phyloP scores from a whole-genome alignment of 1,140 invertebrate genomes.

The Uloborus diversus region DNA sequence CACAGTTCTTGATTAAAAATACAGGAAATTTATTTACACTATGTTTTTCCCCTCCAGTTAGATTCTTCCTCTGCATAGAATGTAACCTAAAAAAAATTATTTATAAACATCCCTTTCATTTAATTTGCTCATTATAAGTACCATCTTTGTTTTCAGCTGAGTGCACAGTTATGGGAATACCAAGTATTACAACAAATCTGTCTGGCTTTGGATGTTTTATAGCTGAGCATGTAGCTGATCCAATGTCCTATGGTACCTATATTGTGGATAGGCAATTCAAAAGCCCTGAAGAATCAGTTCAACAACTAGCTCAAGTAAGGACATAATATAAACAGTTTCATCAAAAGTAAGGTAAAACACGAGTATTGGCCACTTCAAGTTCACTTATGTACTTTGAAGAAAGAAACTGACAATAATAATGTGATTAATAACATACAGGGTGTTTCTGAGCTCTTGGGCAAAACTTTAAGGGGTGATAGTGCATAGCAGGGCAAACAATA shows the following conservation, averaged over 20 bases:
- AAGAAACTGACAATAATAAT: too few species aligned
- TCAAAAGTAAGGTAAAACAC: background rate
- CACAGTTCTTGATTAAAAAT: too few species aligned
- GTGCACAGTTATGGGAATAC: conserved; percentile 99
- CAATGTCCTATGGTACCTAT: conserved; percentile 98
- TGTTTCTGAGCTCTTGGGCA: too few species aligned
- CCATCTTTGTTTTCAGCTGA: conserved; percentile 74
- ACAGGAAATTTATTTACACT: too few species aligned
- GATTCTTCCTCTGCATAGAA: too few species aligned
- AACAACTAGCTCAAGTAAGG: conserved; percentile 86
- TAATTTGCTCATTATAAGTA: too few species aligned
- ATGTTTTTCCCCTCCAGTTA: background rate
- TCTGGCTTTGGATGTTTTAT: conserved; percentile 99
- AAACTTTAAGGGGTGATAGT: too few species aligned
- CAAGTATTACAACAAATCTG: conserved; percentile 96
- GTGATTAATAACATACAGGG: too few species aligned
- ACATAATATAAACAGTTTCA: background rate
- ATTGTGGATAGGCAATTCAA: conserved; percentile 94
- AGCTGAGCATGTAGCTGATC: conserved; percentile 97
- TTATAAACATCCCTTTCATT: too few species aligned
- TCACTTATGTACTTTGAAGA: too few species aligned
- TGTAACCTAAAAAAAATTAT: too few species aligned
- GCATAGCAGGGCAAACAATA: too few species aligned
- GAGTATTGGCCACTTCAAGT: background rate
- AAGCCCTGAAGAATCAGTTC: conserved; percentile 86